Base-by-base conservation (phyloP, 2,888 invertebrate genomes). In the Dorcus hopei region DNA sequence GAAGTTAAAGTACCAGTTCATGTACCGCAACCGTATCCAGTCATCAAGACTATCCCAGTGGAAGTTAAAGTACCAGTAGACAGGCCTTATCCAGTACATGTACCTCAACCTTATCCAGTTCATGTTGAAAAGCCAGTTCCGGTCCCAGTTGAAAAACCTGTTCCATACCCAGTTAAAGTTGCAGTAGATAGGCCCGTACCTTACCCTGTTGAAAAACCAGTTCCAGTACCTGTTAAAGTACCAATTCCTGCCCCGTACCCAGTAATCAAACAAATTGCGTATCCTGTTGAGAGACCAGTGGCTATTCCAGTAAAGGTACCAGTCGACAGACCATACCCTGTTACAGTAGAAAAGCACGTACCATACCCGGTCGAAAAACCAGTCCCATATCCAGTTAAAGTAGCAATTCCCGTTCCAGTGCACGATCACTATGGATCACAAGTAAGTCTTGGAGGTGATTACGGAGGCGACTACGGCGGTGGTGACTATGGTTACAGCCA, bases 1-100 rank as follows among this genome's bases (percentile, higher is more conserved):
- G 88, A 88, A 64, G 89, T 89, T 6, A 89, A 89, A 77, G 89
- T 90, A 40, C 87, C 85, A 74, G 87, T 89, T 0, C 90, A 89
- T 70, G 85, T 91, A 3, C 88, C 88, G 66, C 89, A 87, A 76
- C 89, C 87, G 62, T 89, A 88, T 79, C 89, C 89, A 50, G 85
- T 90, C 8, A 80, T 81, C 68, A 84, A 83, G 67, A 86, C 88
- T 69, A 84, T 91, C 58, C 87, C 85, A 52, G 82, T 83, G 53
- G 87, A 88, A 64, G 89, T 89, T 39, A 87, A 89, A 74, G 87
- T 86, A 51, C 85, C 84, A 67, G 87, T 87, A 55, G 86, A 84
- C 79, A 84, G 84, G 78, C 87, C 87, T 49, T 86, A 86, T 80
- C 87, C 88, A 62, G 87, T 88, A 11, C 85, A 86, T 71, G 87